These are phyloP conservation scores for Pararge aegeria DNA, from an alignment of 1,140 invertebrate genomes.

Conservation along the genomic window DNA sequence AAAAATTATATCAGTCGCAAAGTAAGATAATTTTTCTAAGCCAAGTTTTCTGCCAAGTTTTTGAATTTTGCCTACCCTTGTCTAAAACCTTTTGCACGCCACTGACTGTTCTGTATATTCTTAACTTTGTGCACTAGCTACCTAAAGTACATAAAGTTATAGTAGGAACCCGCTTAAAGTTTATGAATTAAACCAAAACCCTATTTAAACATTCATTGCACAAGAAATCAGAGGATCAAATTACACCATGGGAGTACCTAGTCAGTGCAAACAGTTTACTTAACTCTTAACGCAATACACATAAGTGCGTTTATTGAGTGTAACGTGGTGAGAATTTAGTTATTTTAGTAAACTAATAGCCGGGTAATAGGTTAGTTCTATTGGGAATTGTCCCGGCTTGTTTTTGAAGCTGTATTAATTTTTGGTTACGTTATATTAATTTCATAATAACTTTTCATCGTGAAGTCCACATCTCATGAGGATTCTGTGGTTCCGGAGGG, in stretches of 20 bases:
- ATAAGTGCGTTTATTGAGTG: not conserved
- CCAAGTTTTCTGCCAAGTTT: no score
- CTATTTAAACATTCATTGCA: conserved; percentile 9
- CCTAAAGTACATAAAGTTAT: no score
- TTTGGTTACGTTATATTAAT: not conserved
- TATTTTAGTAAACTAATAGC: conserved; percentile 4
- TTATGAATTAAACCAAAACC: not conserved
- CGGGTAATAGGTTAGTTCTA: conserved; percentile 1
- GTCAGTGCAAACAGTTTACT: not conserved
- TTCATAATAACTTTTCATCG: no score
- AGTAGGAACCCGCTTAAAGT: not conserved
- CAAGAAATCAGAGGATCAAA: conserved; percentile 5
- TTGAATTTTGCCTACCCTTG: no score
- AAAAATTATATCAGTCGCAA: no score
- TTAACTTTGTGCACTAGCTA: no score
- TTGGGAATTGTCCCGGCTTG: not conserved
- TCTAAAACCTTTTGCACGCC: no score
- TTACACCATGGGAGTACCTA: conserved; percentile 3
- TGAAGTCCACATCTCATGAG: no score
- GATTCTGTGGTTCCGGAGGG: no score
- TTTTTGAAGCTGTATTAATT: conserved; percentile 4
- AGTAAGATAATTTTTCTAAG: no score
- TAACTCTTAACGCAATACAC: not conserved
- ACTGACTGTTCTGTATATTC: no score
- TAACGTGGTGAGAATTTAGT: not conserved